These are phyloP conservation scores for Frankliniella fusca DNA, from an alignment of 2,888 invertebrate species.

Conservation along the genomic window DNA sequence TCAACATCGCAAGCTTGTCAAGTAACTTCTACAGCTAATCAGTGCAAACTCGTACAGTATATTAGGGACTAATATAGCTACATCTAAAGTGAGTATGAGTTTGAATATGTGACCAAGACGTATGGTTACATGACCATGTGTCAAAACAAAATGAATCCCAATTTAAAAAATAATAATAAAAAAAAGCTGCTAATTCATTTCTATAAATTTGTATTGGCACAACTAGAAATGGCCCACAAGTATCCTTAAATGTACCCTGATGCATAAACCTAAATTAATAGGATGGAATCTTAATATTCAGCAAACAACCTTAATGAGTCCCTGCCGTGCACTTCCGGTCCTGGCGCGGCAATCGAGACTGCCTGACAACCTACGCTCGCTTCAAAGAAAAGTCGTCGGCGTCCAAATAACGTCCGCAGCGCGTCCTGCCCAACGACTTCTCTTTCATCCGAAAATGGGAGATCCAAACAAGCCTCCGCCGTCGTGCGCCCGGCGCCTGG, in stretches of 20 bases:
- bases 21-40: conserved; percentile 1
- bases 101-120: neutral
- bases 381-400: too few relatives aligned
- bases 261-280: conserved; percentile 8
- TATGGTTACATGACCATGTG: neutral
- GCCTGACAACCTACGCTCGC: too few relatives aligned
- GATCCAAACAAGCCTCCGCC: too few relatives aligned
- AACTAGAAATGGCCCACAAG: conserved; percentile 1
- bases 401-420: neutral
- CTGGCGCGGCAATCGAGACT: too few relatives aligned
- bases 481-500: too few relatives aligned
- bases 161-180: neutral
- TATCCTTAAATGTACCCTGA: neutral
- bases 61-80: neutral
- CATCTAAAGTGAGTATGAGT: conserved; percentile 10
- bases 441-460: too few relatives aligned
- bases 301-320: neutral
- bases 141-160: neutral
- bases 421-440: neutral
- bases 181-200: neutral
- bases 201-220: neutral
- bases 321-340: too few relatives aligned
- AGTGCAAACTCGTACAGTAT: conserved; percentile 11
- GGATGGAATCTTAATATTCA: neutral
- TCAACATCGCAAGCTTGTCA: neutral